Percentiles rank a stretch among this genome's conserved stretches.
Evolutionary conservation across 2,888 invertebrate species (phyloP).

Genomic region (Pachydiplax longipennis): DNA sequence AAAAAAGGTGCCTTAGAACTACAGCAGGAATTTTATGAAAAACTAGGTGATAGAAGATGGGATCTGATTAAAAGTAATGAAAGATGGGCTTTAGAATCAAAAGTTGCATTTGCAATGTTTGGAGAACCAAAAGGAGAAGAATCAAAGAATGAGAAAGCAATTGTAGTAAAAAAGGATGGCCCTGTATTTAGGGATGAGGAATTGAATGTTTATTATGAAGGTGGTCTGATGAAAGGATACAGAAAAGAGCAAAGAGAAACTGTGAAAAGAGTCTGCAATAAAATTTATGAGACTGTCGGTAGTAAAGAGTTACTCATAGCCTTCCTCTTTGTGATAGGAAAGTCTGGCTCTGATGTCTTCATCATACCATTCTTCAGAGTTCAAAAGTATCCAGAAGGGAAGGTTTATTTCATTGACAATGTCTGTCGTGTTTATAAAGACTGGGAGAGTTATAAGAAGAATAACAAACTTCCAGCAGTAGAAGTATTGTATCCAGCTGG

Average conservation of each 20-base stretch:
- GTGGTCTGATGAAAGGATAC: constrained; percentile 52
- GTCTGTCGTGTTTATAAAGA: constrained; percentile 64
- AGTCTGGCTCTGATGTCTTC: neutral
- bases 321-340: neutral
- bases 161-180: too few species aligned
- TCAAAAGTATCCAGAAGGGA: neutral
- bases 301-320: neutral
- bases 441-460: constrained; percentile 64
- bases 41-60: constrained; percentile 65
- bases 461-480: constrained; percentile 66
- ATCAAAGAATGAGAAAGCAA: neutral
- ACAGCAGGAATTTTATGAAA: constrained; percentile 67
- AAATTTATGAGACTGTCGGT: constrained; percentile 50
- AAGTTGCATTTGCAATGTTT: constrained; percentile 66
- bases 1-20: constrained; percentile 55
- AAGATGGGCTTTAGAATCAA: constrained; percentile 63
- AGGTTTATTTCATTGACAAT: constrained; percentile 58
- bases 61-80: constrained; percentile 64
- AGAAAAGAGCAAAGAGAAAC: constrained; percentile 56
- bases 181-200: too few species aligned
- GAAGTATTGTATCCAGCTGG: constrained; percentile 65
- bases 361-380: neutral
- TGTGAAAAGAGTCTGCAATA: constrained; percentile 57
- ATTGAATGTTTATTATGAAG: neutral
- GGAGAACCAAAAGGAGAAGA: constrained; percentile 60